Conservation (phyloP, 2,888 invertebrate species). For the Stomorhina lunata region DNA sequence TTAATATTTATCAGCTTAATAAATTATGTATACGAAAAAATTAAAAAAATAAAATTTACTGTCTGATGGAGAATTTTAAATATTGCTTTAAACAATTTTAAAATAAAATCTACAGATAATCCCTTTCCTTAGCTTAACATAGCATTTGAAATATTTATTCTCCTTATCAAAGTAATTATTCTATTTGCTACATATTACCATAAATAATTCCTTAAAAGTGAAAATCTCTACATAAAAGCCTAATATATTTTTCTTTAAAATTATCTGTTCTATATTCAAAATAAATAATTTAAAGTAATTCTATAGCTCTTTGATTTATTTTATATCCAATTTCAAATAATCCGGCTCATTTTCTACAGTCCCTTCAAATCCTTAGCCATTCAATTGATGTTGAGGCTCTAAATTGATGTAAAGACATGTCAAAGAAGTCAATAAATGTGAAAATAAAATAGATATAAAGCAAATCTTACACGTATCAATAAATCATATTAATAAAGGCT, state of each 20-base stretch:
- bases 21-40: too few relatives aligned
- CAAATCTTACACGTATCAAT: conserved; percentile 8
- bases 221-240: not conserved
- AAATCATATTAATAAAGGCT: conserved; percentile 40
- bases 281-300: not conserved
- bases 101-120: too few relatives aligned
- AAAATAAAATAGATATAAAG: not conserved
- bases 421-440: conserved; percentile 29
- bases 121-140: too few relatives aligned
- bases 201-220: not conserved
- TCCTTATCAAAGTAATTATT: not conserved
- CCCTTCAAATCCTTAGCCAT: not conserved
- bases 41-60: too few relatives aligned
- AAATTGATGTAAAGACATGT: not conserved
- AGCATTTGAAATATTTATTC: too few relatives aligned
- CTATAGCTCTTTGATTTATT: not conserved
- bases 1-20: too few relatives aligned
- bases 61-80: too few relatives aligned
- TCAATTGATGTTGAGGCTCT: not conserved
- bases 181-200: too few relatives aligned
- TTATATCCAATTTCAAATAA: not conserved
- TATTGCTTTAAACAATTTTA: too few relatives aligned
- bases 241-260: not conserved
- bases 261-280: not conserved
- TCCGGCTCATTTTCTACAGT: not conserved